phyloP scores from a whole-genome alignment of 2,797 vertebrate genomes.

The Urophycis tenuis region DNA sequence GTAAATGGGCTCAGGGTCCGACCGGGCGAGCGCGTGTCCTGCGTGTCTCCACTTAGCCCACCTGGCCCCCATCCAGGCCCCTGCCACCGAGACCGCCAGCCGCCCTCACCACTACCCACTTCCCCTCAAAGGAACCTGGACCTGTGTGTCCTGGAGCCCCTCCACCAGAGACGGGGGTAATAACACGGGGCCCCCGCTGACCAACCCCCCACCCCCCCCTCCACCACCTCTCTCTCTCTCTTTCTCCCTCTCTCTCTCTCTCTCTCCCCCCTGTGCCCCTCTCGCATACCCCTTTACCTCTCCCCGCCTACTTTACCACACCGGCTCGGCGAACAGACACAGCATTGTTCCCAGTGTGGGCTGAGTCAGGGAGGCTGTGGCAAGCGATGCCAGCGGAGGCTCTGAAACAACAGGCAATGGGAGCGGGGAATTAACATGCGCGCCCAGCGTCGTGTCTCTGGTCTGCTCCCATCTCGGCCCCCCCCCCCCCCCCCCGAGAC shows the following conservation, averaged over 20 bases:
- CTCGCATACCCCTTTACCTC: not conserved
- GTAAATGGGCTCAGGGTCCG: conserved; percentile 45
- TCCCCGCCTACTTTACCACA: conserved; percentile 30
- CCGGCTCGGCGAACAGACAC: conserved; percentile 59
- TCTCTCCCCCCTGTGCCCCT: not conserved
- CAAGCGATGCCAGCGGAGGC: conserved; percentile 60
- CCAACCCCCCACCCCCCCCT: conserved; percentile 37
- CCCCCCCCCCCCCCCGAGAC: not conserved
- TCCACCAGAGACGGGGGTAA: conserved; percentile 48
- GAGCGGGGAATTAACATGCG: conserved; percentile 64
- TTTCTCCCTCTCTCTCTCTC: too few relatives aligned
- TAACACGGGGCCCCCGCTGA: conserved; percentile 47
- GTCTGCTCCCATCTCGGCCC: conserved; percentile 32
- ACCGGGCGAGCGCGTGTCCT: conserved; percentile 37
- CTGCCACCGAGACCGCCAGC: conserved; percentile 38
- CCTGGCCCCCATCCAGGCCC: conserved; percentile 36
- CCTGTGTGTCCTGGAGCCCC: conserved; percentile 40
- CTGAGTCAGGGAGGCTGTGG: conserved; percentile 57
- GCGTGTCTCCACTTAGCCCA: conserved; percentile 39
- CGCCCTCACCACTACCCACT: not conserved
- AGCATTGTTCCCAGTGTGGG: conserved; percentile 67
- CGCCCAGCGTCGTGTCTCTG: conserved; percentile 31
- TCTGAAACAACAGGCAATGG: conserved; percentile 52
- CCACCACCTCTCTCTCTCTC: conserved; percentile 33
- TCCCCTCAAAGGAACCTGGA: conserved; percentile 31